Evolutionary conservation across 2,888 invertebrate species (phyloP), one percentile per base, ranked within the genome.

Genomic region (Coelinius sp.): DNA sequence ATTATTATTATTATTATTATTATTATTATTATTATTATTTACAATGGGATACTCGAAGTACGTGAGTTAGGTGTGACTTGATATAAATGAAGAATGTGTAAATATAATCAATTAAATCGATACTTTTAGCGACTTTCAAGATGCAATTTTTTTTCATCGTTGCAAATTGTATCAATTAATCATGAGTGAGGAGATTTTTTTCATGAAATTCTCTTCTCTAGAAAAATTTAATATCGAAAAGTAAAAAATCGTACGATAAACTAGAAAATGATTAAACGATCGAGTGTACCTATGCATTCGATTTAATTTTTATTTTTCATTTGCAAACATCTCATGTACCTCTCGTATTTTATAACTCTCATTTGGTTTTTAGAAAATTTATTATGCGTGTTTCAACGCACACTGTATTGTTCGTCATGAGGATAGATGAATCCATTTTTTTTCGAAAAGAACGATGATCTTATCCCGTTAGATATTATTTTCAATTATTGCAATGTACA

Each of bases 401-500:
- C 31, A 59, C 59, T 59, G 31, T 31, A 59, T 31, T 59, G n/a
- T n/a, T 59, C 14, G 17, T 35, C 14, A 35, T 20, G 10, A 59
- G 35, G 8, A 8, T 59, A 35, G 20, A 10, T 59, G 20, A 59
- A 59, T 35, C 25, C 12, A n/a, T 53, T 31, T 25, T 20, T 7
- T 31, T 31, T 3, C 6, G 22, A 35, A 20, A 59, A 10, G 31
- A 59, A 35, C 35, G 20, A 17, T 35, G 59, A 31, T 31, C 17
- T 59, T 35, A 44, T 38, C 12, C 73, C 73, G 71, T 73, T 76
- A 74, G 53, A 56, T 35, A 68, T 71, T 73, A 74, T 76, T 76
- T 74, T 74, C 71, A 71, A 69, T 64, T 14, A 38, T 70, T 74
- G 74, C 76, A 76, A 76, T 74, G 67, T 76, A 76, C 73, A 73